A percentile compares a stretch with the other conserved stretches of the same genome.
These are phyloP conservation scores for Neomonachus schauinslandi DNA, from an alignment of 2,113 vertebrate genomes.

Conservation along the genomic window DNA sequence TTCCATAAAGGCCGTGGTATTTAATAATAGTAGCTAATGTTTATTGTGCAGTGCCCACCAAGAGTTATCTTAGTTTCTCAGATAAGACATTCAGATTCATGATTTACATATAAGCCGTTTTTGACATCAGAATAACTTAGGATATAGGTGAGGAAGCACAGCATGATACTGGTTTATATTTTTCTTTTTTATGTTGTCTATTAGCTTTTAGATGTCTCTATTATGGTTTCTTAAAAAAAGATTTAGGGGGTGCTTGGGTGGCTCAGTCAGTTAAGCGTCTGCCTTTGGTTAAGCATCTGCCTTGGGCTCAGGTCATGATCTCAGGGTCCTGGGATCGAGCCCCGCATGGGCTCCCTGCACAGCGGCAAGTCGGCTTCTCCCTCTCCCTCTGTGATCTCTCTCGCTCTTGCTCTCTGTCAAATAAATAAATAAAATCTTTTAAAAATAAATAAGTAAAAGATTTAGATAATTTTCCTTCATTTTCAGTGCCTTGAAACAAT, in stretches of 20 bases:
- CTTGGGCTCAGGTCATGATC: too few relatives aligned
- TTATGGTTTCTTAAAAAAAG: not conserved
- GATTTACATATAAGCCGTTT: not conserved
- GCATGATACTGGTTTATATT: not conserved
- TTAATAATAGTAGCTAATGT: not conserved
- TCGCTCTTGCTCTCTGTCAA: too few relatives aligned
- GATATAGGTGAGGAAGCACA: not conserved
- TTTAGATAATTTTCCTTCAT: not conserved
- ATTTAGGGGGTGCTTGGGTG: too few relatives aligned
- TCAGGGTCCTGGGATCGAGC: too few relatives aligned
- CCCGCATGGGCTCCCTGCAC: too few relatives aligned
- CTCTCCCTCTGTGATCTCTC: too few relatives aligned
- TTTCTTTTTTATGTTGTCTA: not conserved
- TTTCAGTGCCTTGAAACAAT: not conserved
- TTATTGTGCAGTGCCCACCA: not conserved
- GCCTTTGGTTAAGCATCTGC: too few relatives aligned
- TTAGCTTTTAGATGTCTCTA: not conserved
- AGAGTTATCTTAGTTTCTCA: not conserved
- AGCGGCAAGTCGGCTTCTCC: too few relatives aligned
- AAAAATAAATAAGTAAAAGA: not conserved
- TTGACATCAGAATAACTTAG: not conserved
- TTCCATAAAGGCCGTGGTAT: not conserved
- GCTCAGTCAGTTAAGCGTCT: too few relatives aligned
- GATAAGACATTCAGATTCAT: not conserved
- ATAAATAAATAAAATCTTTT: too few relatives aligned